phyloP scores from a whole-genome alignment of 1,140 invertebrate genomes.

The Ganaspis sp. region DNA sequence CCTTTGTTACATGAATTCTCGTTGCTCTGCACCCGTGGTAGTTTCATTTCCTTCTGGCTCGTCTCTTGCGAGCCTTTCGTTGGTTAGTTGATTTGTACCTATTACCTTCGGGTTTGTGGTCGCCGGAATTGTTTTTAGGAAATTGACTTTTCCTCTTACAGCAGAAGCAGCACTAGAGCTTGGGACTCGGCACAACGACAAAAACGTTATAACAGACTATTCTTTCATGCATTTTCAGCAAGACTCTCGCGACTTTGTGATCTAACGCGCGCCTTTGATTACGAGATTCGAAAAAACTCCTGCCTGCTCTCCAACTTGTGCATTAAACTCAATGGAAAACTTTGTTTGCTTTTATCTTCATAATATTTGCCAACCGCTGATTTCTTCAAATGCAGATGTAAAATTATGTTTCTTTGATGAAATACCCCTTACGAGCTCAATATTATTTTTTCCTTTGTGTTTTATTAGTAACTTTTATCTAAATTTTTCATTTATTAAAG shows the following conservation, averaged over 20 bases:
- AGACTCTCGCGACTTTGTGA: neutral
- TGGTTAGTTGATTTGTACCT: constrained; percentile 59
- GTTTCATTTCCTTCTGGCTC: constrained; percentile 63
- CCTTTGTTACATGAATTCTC: constrained; percentile 52
- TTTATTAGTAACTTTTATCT: no score
- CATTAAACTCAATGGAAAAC: neutral
- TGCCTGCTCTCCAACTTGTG: neutral
- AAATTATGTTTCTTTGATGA: neutral
- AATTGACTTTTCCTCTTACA: constrained; percentile 62
- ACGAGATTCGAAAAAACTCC: neutral
- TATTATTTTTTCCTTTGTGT: no score
- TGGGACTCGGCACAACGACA: neutral
- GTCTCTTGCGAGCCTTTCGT: constrained; percentile 48
- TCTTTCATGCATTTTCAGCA: neutral
- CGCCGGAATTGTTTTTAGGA: constrained; percentile 66
- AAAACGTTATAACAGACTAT: constrained; percentile 1
- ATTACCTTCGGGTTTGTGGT: constrained; percentile 56
- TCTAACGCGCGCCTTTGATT: constrained; percentile 3
- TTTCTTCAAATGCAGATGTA: neutral
- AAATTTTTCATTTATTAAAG: no score
- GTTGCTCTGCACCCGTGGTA: constrained; percentile 51
- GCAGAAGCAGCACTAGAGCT: constrained; percentile 46
- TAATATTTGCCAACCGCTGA: neutral
- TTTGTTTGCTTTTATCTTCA: neutral
- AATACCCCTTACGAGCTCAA: no score